A percentile compares a stretch with the other conserved stretches of the same genome.
phyloP scores from a whole-genome alignment of 1,140 invertebrate species.

The Cepaea nemoralis region DNA sequence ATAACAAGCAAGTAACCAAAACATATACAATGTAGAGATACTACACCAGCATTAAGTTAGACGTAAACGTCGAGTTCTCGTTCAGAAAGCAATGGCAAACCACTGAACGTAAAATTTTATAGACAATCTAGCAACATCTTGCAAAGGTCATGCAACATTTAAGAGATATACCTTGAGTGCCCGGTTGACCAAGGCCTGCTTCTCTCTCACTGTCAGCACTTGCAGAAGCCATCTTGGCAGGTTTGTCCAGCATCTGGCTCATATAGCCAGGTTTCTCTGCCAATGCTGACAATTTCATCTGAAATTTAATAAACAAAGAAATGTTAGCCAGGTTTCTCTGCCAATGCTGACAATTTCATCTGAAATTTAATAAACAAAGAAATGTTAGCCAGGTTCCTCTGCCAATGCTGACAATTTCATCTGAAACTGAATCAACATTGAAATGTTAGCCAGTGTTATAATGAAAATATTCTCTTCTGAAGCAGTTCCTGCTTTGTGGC shows the following conservation, averaged over 20 bases:
- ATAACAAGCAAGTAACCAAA: too few relatives aligned
- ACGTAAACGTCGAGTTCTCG: too few relatives aligned
- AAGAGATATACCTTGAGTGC: slow-evolving; percentile 5
- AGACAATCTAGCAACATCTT: too few relatives aligned
- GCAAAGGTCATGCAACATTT: too few relatives aligned
- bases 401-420: slow-evolving; percentile 32
- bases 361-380: neutral
- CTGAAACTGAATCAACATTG: neutral
- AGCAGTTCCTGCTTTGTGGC: too few relatives aligned
- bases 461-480: too few relatives aligned
- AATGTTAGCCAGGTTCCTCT: slow-evolving; percentile 34
- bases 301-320: neutral
- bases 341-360: slow-evolving; percentile 33
- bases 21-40: too few relatives aligned
- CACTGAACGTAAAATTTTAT: too few relatives aligned
- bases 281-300: slow-evolving; percentile 34
- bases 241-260: slow-evolving; percentile 34
- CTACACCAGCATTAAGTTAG: too few relatives aligned
- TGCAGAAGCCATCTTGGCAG: neutral
- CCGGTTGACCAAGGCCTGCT: neutral
- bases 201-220: neutral
- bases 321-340: slow-evolving; percentile 32
- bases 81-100: too few relatives aligned
- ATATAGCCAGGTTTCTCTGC: slow-evolving; percentile 37
- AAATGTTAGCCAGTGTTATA: slow-evolving; percentile 34